These are phyloP conservation scores for Ctenodactylus gundi DNA, from an alignment of 2,113 vertebrate species.

Conservation along the genomic window DNA sequence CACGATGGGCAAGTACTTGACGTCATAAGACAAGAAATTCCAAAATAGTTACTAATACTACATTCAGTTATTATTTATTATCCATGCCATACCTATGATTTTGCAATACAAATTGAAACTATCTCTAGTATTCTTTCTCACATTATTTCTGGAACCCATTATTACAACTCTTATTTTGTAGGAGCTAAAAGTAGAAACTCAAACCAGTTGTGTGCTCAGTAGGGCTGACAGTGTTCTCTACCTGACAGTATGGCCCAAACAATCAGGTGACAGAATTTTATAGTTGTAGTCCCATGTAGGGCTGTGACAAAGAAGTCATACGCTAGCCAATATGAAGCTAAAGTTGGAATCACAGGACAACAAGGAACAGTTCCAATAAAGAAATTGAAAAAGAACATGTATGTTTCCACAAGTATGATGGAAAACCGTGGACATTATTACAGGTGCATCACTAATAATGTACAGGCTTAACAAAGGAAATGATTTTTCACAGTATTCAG, in stretches of 20 bases:
- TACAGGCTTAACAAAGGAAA: not conserved
- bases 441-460: too few relatives aligned
- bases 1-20: not conserved
- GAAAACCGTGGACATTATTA: too few relatives aligned
- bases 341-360: not conserved
- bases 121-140: not conserved
- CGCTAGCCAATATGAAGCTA: not conserved
- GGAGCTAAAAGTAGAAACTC: not conserved
- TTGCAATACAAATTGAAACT: not conserved
- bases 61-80: not conserved
- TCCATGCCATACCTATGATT: not conserved
- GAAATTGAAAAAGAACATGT: not conserved
- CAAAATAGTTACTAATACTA: not conserved
- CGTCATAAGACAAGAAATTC: slow-evolving; percentile 28
- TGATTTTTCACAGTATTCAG: not conserved
- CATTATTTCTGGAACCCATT: not conserved
- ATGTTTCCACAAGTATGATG: not conserved
- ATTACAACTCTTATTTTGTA: slow-evolving; percentile 16
- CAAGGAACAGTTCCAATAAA: not conserved
- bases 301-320: not conserved
- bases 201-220: not conserved
- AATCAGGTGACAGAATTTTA: not conserved
- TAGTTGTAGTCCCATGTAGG: not conserved
- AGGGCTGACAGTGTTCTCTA: not conserved
- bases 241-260: not conserved